These are phyloP conservation scores for Acestrorhynchus altus DNA, from an alignment of 2,797 vertebrate species.

Conservation along the genomic window DNA sequence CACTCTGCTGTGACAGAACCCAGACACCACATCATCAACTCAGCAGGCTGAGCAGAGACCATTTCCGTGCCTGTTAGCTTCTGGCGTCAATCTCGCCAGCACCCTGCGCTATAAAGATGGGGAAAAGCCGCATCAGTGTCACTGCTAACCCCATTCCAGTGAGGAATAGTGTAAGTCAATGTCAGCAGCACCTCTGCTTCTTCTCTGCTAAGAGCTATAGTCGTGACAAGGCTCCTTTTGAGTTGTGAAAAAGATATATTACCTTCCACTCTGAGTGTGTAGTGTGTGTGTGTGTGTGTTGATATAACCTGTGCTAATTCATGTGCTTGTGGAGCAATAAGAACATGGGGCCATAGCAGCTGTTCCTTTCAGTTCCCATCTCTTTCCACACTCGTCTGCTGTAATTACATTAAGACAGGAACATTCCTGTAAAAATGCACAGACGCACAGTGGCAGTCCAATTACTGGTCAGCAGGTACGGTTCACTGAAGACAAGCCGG, in stretches of 20 bases:
- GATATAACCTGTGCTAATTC: conserved; percentile 26
- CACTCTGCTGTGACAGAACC: conserved; percentile 13
- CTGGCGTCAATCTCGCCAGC: conserved; percentile 31
- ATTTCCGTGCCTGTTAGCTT: conserved; percentile 42
- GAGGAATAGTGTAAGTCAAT: neutral
- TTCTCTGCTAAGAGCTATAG: conserved; percentile 24
- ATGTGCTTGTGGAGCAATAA: conserved; percentile 1
- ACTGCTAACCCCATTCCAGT: conserved; percentile 24
- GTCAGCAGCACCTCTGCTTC: conserved; percentile 27
- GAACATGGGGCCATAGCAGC: neutral
- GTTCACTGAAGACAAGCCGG: conserved; percentile 21
- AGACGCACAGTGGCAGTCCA: conserved; percentile 44
- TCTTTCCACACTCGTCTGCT: conserved; percentile 24
- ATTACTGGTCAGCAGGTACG: conserved; percentile 55
- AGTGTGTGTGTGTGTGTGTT: conserved; percentile 5
- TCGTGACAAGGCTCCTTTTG: conserved; percentile 31
- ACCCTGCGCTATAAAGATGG: conserved; percentile 16
- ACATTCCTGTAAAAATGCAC: conserved; percentile 54
- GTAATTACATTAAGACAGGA: conserved; percentile 54
- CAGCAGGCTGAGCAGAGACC: conserved; percentile 1
- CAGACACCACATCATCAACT: conserved; percentile 12
- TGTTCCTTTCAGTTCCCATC: conserved; percentile 32
- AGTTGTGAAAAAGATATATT: conserved; percentile 26
- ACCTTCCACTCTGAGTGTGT: conserved; percentile 9
- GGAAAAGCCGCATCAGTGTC: conserved; percentile 27